phyloP scores from a whole-genome alignment of 1,140 invertebrate species.

The Tetragnatha versicolor region DNA sequence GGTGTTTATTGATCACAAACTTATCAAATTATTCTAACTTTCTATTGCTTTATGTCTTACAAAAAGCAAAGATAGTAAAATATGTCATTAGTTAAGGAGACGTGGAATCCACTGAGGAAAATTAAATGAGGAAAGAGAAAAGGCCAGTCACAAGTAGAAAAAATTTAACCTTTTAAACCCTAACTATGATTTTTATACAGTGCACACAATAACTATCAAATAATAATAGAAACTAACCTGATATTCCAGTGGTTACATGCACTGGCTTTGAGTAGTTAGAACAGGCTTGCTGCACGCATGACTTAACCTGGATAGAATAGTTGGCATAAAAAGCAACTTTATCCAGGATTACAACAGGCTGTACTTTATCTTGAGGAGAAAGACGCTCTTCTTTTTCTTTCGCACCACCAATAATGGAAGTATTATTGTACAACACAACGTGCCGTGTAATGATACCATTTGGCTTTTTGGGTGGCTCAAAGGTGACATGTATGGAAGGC shows the following conservation, averaged over 20 bases:
- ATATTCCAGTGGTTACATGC: slow-evolving; percentile 31
- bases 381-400: background rate
- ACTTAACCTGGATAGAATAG: slow-evolving; percentile 37
- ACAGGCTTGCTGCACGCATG: slow-evolving; percentile 40
- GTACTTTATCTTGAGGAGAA: background rate
- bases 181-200: too few species aligned
- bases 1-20: too few species aligned
- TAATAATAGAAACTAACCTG: slow-evolving; percentile 18
- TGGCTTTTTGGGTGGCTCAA: slow-evolving; percentile 22
- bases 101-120: too few species aligned
- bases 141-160: too few species aligned
- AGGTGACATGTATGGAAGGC: background rate
- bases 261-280: slow-evolving; percentile 11
- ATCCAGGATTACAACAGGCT: background rate
- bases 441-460: slow-evolving; percentile 42
- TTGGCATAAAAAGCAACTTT: slow-evolving; percentile 21
- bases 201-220: too few species aligned
- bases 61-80: too few species aligned
- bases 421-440: slow-evolving; percentile 5
- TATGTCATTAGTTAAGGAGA: too few species aligned
- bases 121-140: too few species aligned
- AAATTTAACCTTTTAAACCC: too few species aligned
- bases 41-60: too few species aligned
- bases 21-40: too few species aligned
- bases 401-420: background rate